Evolutionary conservation across 2,888 invertebrate species (phyloP).

Genomic region (Cantharis lateralis): DNA sequence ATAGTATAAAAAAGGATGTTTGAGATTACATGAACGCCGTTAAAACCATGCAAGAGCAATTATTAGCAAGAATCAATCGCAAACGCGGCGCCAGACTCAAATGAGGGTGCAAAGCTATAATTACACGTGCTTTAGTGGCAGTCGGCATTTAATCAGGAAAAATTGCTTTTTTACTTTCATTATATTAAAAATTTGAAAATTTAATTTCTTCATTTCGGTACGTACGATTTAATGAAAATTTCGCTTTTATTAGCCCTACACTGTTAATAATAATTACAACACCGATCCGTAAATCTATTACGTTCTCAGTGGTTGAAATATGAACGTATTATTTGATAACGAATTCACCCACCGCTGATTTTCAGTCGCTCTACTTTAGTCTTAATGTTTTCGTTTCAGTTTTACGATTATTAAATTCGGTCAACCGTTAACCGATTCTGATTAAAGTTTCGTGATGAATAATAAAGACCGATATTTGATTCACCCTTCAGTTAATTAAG

Average conservation of each 20-base stretch:
- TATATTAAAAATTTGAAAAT: background rate
- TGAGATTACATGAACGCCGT: background rate
- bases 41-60: conserved; percentile 13
- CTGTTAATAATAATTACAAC: conserved; percentile 36
- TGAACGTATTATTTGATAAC: conserved; percentile 37
- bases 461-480: conserved; percentile 32
- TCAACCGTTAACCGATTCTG: conserved; percentile 35
- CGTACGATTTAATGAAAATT: background rate
- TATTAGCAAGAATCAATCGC: conserved; percentile 22
- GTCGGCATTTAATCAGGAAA: conserved; percentile 2
- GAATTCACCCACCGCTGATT: conserved; percentile 32
- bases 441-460: conserved; percentile 34
- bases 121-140: conserved; percentile 16
- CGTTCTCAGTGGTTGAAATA: conserved; percentile 32
- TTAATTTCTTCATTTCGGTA: background rate
- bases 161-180: background rate
- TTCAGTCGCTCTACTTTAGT: conserved; percentile 24
- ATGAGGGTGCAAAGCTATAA: conserved; percentile 15
- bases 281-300: conserved; percentile 35
- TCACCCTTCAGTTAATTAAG: conserved; percentile 26
- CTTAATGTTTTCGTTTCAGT: conserved; percentile 38
- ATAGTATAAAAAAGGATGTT: background rate
- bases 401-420: conserved; percentile 39
- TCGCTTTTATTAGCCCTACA: conserved; percentile 1
- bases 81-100: conserved; percentile 14